Conservation (phyloP, 1,140 invertebrate species). For the Phocides pigmalion region DNA sequence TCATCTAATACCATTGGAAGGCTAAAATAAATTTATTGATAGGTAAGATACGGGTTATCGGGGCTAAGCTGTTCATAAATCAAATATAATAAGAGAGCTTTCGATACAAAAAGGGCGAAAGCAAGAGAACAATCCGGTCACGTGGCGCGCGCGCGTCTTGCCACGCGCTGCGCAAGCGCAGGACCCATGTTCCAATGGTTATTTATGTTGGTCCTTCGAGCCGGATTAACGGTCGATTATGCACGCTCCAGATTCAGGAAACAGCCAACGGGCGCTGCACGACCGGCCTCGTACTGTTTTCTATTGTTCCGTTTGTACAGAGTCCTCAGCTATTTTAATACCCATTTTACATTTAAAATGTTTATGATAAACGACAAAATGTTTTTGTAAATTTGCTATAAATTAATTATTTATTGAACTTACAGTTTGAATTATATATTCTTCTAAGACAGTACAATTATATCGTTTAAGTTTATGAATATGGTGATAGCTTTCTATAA, state of each 20-base stretch:
- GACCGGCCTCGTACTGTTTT: conserved; percentile 43
- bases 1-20: conserved; percentile 11
- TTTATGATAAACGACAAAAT: not conserved
- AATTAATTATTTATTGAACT: too few species aligned
- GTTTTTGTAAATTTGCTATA: not conserved
- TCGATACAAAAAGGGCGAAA: conserved; percentile 72
- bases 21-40: conserved; percentile 29
- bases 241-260: conserved; percentile 79
- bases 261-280: conserved; percentile 56
- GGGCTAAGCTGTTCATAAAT: conserved; percentile 35
- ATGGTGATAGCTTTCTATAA: conserved; percentile 9
- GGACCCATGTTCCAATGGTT: conserved; percentile 60
- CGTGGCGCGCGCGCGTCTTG: conserved; percentile 71
- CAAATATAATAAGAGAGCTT: conserved; percentile 38
- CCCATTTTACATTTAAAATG: not conserved
- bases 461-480: not conserved
- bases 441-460: too few species aligned
- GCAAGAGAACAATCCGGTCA: conserved; percentile 68
- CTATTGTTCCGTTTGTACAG: conserved; percentile 46
- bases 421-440: too few species aligned
- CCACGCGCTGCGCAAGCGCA: conserved; percentile 74
- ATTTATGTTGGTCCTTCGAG: conserved; percentile 70
- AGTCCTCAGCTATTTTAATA: not conserved
- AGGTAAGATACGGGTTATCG: conserved; percentile 14
- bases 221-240: conserved; percentile 80